Evolutionary conservation across 35 echinoderm and acorn worm genomes (phyloP), one percentile per base, ranked within the genome.

Genomic region (Ptychodera flava): DNA sequence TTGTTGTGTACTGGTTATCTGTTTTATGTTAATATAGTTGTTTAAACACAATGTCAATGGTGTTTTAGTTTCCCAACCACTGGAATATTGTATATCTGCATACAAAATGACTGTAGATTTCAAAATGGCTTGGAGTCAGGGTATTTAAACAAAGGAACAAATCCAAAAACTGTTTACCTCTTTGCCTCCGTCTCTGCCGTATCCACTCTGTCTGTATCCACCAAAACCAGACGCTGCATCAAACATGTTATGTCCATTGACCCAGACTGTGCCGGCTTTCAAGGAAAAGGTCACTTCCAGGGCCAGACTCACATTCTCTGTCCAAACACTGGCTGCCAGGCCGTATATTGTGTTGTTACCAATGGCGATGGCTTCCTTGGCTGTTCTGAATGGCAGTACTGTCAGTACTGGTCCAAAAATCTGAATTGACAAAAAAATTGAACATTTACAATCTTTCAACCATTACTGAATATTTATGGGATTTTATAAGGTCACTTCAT

Each of bases 171-270:
- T 1, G 37, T 30, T 36, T 85, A 99, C 96, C 96, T 99, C 96
- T 81, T 94, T 99, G 15, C 96, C 96, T 14, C 96, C 96, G 87
- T 94, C 96, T 78, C 96, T 82, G 10, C 96, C 96, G 84, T 99
- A 99, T 2, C 96, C 92, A 52, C 96, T 94, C 79, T 99, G 96
- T 38, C 93, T 88, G 34, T 99, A 99, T 15, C 96, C 96, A 64
- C 96, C 96, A 85, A 99, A 99, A 27, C 96, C 96, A 79, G 90
- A 88, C 10, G 96, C 96, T 36, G 96, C 96, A 85, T 94, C 96
- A 92, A 99, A 99, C 90, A 99, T 94, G 37, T 99, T 99, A 77
- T 99, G 96, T 16, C 86, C 88, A 82, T 99, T 99, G 28, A 99
- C 86, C 96, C 96, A 99, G 28, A 99, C 90, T 29, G 90, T 88